Conservation (phyloP, 2,888 invertebrate species). For the Yponomeuta sedellus region DNA sequence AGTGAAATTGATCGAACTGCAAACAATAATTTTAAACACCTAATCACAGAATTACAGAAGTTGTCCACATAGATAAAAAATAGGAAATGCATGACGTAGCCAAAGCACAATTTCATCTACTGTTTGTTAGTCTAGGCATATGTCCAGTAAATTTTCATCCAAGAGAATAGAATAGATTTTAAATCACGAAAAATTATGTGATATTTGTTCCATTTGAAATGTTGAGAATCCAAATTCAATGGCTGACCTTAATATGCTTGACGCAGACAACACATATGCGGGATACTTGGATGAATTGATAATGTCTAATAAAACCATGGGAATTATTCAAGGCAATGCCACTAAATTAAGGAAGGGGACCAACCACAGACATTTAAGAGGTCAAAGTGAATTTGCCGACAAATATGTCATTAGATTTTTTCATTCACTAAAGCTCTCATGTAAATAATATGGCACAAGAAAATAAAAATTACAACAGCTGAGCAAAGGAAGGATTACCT, state of each 20-base stretch:
- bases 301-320: neutral
- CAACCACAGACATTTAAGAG: neutral
- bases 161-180: too few relatives aligned
- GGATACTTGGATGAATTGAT: neutral
- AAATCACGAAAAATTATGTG: too few relatives aligned
- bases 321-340: neutral
- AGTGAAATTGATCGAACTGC: too few relatives aligned
- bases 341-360: neutral
- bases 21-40: too few relatives aligned
- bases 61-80: too few relatives aligned
- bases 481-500: conserved; percentile 14
- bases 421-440: neutral
- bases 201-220: too few relatives aligned
- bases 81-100: too few relatives aligned
- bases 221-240: neutral
- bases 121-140: too few relatives aligned
- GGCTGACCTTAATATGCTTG: neutral
- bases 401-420: too few relatives aligned
- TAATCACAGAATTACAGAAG: too few relatives aligned
- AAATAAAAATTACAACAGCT: conserved; percentile 19
- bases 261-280: neutral
- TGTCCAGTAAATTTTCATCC: too few relatives aligned
- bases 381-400: neutral
- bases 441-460: conserved; percentile 60
- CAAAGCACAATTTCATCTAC: too few relatives aligned